Conservation (phyloP, 2,797 vertebrate genomes). For the Notolepis coatsorum region DNA sequence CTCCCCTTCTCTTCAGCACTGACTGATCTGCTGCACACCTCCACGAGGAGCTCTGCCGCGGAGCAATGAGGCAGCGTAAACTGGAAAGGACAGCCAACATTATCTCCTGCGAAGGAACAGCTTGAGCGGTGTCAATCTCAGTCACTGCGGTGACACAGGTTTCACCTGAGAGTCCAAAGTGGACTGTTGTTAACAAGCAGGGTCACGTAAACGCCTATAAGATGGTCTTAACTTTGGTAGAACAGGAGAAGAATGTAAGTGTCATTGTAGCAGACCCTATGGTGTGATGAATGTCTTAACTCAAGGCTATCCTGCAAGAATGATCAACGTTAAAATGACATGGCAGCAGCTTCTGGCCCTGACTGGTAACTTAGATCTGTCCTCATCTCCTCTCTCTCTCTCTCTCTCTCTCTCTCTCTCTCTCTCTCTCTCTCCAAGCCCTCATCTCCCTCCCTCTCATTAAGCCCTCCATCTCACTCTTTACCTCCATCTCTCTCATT, state of each 20-base stretch:
- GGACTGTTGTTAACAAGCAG: neutral
- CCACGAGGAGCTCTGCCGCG: neutral
- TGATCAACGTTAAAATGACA: slow-evolving; percentile 44
- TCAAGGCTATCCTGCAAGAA: slow-evolving; percentile 28
- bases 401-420: slow-evolving; percentile 13
- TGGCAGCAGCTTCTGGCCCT: slow-evolving; percentile 10
- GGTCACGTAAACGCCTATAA: slow-evolving; percentile 15
- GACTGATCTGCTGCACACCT: slow-evolving; percentile 1
- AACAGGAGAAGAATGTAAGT: slow-evolving; percentile 34
- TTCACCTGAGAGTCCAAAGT: slow-evolving; percentile 27
- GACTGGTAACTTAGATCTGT: neutral
- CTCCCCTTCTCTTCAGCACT: neutral
- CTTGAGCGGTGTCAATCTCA: slow-evolving; percentile 28
- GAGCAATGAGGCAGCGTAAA: slow-evolving; percentile 16
- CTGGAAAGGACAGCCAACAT: slow-evolving; percentile 23
- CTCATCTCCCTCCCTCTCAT: neutral
- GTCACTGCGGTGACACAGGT: slow-evolving; percentile 20
- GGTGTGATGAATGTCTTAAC: slow-evolving; percentile 36
- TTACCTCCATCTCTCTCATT: neutral
- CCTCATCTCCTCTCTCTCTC: slow-evolving; percentile 16
- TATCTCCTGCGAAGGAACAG: slow-evolving; percentile 38
- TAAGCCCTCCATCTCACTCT: neutral
- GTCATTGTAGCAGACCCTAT: slow-evolving; percentile 16
- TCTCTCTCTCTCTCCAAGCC: slow-evolving; percentile 6
- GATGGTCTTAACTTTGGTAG: slow-evolving; percentile 24